Evolutionary conservation across 64 coral and sea anemone species (phyloP).

Genomic region (Cladopsammia gracilis): DNA sequence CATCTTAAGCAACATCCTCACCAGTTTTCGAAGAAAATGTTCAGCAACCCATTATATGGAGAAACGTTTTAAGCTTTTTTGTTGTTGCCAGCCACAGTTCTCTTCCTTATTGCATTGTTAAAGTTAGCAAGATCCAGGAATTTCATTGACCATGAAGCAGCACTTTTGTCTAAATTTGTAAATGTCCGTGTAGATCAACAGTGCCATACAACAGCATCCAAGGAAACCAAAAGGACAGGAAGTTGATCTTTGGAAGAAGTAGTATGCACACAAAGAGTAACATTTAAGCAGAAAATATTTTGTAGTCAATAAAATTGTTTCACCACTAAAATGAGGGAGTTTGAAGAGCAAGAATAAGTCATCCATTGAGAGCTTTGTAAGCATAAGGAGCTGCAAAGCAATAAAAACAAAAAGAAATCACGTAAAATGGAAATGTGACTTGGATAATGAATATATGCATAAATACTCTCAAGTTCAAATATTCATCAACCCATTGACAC

Average conservation of each 20-base stretch:
- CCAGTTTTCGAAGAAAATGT: background rate
- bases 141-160: background rate
- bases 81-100: too few relatives aligned
- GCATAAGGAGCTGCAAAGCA: conserved; percentile 75
- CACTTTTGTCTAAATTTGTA: background rate
- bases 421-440: too few relatives aligned
- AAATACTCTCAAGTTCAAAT: too few relatives aligned
- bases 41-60: too few relatives aligned
- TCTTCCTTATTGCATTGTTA: too few relatives aligned
- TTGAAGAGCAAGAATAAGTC: background rate
- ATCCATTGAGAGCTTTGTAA: conserved; percentile 54
- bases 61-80: too few relatives aligned
- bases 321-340: background rate
- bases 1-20: too few relatives aligned
- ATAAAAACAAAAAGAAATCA: background rate
- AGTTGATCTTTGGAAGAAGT: too few relatives aligned
- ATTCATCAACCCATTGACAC: too few relatives aligned
- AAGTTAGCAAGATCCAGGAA: too few relatives aligned
- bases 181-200: background rate
- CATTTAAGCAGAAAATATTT: background rate
- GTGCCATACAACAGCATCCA: background rate
- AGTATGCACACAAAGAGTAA: background rate
- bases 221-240: background rate
- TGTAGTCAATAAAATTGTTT: too few relatives aligned
- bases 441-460: too few relatives aligned